Evolutionary conservation across 1,140 invertebrate genomes (phyloP), one percentile per base, ranked within the genome.

Genomic region (Ephestia elutella): DNA sequence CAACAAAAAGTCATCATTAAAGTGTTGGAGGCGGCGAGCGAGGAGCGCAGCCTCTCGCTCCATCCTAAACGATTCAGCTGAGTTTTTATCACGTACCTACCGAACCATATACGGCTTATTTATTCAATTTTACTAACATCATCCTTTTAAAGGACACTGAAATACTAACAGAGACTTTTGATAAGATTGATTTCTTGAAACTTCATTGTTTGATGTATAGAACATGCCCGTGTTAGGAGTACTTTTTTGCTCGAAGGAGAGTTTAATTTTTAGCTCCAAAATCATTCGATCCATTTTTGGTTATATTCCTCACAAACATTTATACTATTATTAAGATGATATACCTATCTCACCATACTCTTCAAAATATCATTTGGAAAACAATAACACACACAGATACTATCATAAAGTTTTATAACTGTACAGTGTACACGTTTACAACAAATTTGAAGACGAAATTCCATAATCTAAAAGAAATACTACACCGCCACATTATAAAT

Each of bases 1-100:
- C 66, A 77, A 85, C 78, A 86, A 86, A 85, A 87, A 87, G 77
- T 80, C 68, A 84, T 87, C 81, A 87, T 85, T 85, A 87, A 85
- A 85, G 82, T 76, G 66, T 78, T 68, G 73, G 78, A 80, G 80
- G 80, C 76, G 82, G 70, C 74, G 79, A 71, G 75, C 66, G 79
- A 71, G 73, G 71, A 59, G 70, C 68, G 73, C 73, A 59, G 70
- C 68, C 67, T 74, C 76, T 82, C 80, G 72, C 71, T 68, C 72
- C 71, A 65, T 71, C 77, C 75, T 80, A 82, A 86, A 80, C 76
- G 75, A 83, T 80, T 75, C 78, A 75, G 67, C 76, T 75, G 71
- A 79, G 74, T 85, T 87, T 87, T 87, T 87, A 85, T 82, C 81
- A 83, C 80, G 78, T 69, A 69, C 69, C 71, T 71, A 78, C 81